These are phyloP conservation scores for Sceloporus undulatus DNA, from an alignment of 2,113 vertebrate genomes.

Conservation along the genomic window DNA sequence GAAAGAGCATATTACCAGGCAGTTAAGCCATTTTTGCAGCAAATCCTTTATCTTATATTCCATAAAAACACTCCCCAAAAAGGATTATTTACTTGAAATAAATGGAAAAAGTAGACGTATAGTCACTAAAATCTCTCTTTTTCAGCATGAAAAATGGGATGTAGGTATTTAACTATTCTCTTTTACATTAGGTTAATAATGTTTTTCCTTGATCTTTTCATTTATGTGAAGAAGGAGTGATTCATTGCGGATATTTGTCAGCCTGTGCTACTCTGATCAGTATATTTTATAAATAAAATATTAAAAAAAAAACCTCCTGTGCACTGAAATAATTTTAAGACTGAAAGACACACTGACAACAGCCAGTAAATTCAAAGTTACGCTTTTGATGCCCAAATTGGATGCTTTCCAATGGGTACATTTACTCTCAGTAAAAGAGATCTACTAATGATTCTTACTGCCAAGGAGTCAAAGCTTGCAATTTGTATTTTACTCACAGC, in stretches of 20 bases:
- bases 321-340: background rate
- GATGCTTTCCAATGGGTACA: background rate
- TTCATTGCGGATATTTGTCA: constrained; percentile 7
- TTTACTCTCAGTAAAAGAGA: background rate
- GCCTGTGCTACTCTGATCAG: background rate
- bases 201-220: constrained; percentile 21
- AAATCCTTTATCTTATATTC: too few relatives aligned
- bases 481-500: constrained; percentile 12
- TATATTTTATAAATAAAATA: constrained; percentile 16
- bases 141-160: background rate
- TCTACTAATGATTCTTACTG: background rate
- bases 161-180: background rate
- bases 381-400: background rate
- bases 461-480: background rate
- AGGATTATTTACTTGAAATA: background rate
- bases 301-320: background rate
- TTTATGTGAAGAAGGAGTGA: background rate
- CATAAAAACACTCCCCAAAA: too few relatives aligned
- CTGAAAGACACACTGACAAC: background rate
- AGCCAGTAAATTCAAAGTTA: constrained; percentile 20
- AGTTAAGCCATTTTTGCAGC: too few relatives aligned
- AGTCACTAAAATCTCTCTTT: background rate
- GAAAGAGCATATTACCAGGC: too few relatives aligned
- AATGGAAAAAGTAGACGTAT: background rate
- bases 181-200: constrained; percentile 19